Base-by-base conservation (phyloP, 2,797 vertebrate species). In the Cyprinella venusta region DNA sequence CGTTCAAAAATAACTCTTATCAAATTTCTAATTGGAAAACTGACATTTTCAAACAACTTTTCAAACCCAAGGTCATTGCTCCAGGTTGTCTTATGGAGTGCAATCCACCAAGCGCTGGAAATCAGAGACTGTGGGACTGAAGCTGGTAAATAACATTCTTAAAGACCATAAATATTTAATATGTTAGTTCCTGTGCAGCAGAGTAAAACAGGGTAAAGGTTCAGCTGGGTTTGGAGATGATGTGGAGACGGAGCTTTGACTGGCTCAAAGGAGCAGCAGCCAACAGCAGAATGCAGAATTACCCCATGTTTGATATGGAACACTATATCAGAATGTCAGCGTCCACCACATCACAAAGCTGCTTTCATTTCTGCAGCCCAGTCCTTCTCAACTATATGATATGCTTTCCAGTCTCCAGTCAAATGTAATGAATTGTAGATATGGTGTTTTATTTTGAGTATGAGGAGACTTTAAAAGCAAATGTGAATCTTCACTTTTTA, bases 91-190 rank as follows among this genome's bases (percentile, higher is more conserved):
- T 82, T 54, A 42, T 42, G 80, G 19, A 54, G 61, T 52, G 26
- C 38, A 82, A 75, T 52, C 42, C 36, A 69, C 67, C 64, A 52
- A 65, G 40, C 70, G 64, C 38, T 63, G 48, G 42, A 81, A 81
- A 24, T 63, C 40, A 40, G 19, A 65, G 21, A 65, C 59, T 64
- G 76, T 77, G 26, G 69, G 48, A 50, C 61, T 64, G 9, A 65
- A 65, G 70, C 45, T 82, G 80, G 70, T 75, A 82, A 82, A 82
- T 82, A 83, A 61, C 72, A 59, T 76, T 68, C 63, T 83, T 67
- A 76, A 81, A 75, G 50, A 77, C 10, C 21, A 76, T 83, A 54
- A 45, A 76, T 82, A 76, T 82, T 76, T 68, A 48, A 68, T 68
- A 45, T 56, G 38, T 68, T 69, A 40, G 65, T 61, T 67, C 50